Conservation (phyloP, 2,797 vertebrate species). For the Taeniopygia guttata region DNA sequence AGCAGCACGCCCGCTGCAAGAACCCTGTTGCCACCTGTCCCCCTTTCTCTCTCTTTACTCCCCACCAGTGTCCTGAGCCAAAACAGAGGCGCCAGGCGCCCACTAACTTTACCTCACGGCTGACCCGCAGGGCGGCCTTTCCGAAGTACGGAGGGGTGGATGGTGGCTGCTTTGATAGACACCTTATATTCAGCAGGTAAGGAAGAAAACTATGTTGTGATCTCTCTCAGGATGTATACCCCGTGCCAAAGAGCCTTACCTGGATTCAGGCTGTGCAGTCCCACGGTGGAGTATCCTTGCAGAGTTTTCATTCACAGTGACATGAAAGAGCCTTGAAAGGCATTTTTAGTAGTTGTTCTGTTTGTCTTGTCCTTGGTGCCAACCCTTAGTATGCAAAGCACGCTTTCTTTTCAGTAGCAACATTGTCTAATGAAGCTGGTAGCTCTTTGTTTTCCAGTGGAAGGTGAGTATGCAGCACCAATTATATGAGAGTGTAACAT, state of each 20-base stretch:
- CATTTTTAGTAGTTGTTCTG: neutral
- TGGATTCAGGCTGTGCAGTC: neutral
- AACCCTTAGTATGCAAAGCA: neutral
- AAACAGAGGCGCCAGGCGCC: constrained; percentile 98
- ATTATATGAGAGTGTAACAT: neutral
- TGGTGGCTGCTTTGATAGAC: constrained; percentile 97
- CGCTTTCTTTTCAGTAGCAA: neutral
- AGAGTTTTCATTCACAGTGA: neutral
- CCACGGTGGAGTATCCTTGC: neutral
- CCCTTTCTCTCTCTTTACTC: constrained; percentile 98
- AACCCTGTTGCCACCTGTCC: constrained; percentile 98
- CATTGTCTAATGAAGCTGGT: neutral
- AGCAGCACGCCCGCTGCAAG: constrained; percentile 98
- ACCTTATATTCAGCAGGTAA: constrained; percentile 98
- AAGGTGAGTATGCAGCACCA: neutral
- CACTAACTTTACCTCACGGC: constrained; percentile 93
- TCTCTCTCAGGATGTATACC: neutral
- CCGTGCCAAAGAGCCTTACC: neutral
- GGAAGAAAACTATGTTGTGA: constrained; percentile 22
- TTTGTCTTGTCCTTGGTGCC: neutral
- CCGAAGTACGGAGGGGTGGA: constrained; percentile 98
- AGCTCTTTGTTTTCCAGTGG: neutral
- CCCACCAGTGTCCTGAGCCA: constrained; percentile 98
- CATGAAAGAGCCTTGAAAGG: neutral
- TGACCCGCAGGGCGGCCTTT: constrained; percentile 91